These are phyloP conservation scores for Acipenser transmontanus DNA, from an alignment of 2,797 vertebrate species.

Conservation along the genomic window DNA sequence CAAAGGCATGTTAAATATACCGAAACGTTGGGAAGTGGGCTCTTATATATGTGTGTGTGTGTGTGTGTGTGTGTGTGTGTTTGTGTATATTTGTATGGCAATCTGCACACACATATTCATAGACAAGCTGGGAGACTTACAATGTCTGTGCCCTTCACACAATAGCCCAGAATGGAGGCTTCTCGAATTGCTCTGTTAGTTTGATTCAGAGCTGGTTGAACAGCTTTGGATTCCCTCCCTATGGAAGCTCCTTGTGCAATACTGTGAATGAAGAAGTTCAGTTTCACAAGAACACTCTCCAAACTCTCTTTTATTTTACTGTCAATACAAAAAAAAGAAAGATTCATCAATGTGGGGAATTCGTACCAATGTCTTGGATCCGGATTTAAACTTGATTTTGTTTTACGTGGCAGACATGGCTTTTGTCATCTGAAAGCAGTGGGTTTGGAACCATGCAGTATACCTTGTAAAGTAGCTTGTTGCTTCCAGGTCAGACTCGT, in stretches of 20 bases:
- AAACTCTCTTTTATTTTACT: constrained; percentile 86
- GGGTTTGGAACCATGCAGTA: constrained; percentile 21
- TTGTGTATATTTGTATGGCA: constrained; percentile 1
- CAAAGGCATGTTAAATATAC: too few species aligned
- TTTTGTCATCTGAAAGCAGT: too few species aligned
- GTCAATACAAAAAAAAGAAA: constrained; percentile 15
- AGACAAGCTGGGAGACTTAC: constrained; percentile 33
- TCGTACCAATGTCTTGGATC: too few species aligned
- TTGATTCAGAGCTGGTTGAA: background rate
- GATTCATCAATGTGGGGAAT: constrained; percentile 25
- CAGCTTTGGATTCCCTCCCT: constrained; percentile 29
- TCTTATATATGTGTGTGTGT: background rate
- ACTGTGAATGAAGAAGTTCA: constrained; percentile 75
- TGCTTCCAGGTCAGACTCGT: constrained; percentile 75
- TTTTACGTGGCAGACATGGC: too few species aligned
- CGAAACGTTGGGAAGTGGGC: too few species aligned
- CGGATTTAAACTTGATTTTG: too few species aligned
- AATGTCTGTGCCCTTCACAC: constrained; percentile 38
- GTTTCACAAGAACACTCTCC: constrained; percentile 69
- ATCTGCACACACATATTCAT: constrained; percentile 1
- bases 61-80: background rate
- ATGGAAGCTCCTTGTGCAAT: constrained; percentile 51
- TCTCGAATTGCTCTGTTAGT: constrained; percentile 13
- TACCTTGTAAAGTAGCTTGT: constrained; percentile 80
- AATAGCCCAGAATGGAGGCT: constrained; percentile 53